A percentile compares a stretch with the other conserved stretches of the same genome.
Evolutionary conservation across 1,140 invertebrate species (phyloP).

Genomic region (Aporrectodea caliginosa): DNA sequence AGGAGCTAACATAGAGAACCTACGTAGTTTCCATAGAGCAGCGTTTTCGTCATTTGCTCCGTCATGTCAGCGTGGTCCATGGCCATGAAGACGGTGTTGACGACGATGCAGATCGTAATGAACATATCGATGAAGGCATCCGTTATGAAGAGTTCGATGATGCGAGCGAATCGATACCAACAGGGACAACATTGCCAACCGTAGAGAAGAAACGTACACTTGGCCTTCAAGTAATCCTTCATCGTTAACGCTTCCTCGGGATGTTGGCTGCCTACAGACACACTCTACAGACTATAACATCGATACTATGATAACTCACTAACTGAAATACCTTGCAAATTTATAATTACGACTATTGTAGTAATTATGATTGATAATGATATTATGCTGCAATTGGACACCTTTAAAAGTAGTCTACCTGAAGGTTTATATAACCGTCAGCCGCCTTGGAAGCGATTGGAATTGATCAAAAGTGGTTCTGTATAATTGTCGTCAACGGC

Average conservation of each 20-base stretch:
- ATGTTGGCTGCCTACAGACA: neutral
- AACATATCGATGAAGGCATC: slow-evolving; percentile 97
- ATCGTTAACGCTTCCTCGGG: slow-evolving; percentile 31
- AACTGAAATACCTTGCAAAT: too few relatives aligned
- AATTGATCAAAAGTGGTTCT: too few relatives aligned
- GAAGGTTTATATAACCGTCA: too few relatives aligned
- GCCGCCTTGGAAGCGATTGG: too few relatives aligned
- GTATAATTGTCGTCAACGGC: too few relatives aligned
- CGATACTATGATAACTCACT: too few relatives aligned
- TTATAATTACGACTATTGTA: too few relatives aligned
- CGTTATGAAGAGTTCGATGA: slow-evolving; percentile 87
- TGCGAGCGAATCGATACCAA: slow-evolving; percentile 41
- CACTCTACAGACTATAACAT: too few relatives aligned
- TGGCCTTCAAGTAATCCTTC: slow-evolving; percentile 43
- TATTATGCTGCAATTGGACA: too few relatives aligned
- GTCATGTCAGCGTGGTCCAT: slow-evolving; percentile 89
- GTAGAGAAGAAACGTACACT: slow-evolving; percentile 81
- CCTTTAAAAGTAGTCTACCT: too few relatives aligned
- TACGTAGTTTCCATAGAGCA: slow-evolving; percentile 91
- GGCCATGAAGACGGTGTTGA: slow-evolving; percentile 97
- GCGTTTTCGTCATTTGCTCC: slow-evolving; percentile 62
- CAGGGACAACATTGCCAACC: slow-evolving; percentile 93
- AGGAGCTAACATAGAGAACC: too few relatives aligned
- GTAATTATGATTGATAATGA: too few relatives aligned
- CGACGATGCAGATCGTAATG: slow-evolving; percentile 95